Conservation (phyloP, 2,797 vertebrate genomes). For the Hemitrygon akajei region DNA sequence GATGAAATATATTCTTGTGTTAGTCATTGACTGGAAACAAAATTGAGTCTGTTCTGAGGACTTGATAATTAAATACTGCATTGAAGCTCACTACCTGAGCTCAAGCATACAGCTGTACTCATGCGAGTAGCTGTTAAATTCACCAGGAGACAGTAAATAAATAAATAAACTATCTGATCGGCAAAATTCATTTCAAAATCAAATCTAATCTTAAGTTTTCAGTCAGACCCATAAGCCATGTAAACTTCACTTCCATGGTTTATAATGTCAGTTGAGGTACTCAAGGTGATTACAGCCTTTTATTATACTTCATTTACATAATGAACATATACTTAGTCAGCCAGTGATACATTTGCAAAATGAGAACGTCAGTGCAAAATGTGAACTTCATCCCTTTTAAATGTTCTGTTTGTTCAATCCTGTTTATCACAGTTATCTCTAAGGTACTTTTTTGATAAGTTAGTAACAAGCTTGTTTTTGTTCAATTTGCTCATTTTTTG, state of each 20-base stretch:
- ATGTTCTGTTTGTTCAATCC: slow-evolving; percentile 24
- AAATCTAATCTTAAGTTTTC: neutral
- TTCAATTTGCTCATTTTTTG: slow-evolving; percentile 35
- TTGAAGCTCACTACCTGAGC: neutral
- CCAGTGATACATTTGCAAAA: neutral
- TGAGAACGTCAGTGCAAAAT: neutral
- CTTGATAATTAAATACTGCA: neutral
- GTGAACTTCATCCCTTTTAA: neutral
- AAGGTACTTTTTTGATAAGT: slow-evolving; percentile 41
- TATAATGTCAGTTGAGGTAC: neutral
- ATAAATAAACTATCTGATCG: neutral
- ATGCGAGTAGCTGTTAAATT: neutral
- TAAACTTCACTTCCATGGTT: neutral
- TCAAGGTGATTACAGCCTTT: neutral
- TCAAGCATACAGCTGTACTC: neutral
- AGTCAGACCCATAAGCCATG: neutral
- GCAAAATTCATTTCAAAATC: neutral
- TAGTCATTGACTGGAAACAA: no score
- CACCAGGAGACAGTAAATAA: neutral
- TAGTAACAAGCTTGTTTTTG: slow-evolving; percentile 42
- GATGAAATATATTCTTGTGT: neutral
- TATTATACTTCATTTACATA: neutral
- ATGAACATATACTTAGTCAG: neutral
- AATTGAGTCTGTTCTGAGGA: neutral
- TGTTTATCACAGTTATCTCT: neutral